Base-by-base conservation (phyloP, 1,140 invertebrate genomes). In the Orius laevigatus region DNA sequence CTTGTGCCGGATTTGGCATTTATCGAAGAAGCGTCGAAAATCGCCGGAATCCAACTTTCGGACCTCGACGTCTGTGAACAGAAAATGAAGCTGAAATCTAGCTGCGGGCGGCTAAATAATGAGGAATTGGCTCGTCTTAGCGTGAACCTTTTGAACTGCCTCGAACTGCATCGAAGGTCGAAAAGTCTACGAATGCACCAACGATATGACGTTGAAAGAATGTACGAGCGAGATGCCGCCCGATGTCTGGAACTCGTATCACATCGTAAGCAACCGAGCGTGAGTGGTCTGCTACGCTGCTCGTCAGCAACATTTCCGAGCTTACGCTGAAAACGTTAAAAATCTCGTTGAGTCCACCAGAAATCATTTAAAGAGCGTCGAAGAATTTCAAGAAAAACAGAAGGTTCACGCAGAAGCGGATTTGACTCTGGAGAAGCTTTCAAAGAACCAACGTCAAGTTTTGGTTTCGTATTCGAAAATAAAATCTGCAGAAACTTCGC, bases 161-260 rank as follows among this genome's bases (percentile, higher is more conserved):
- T 74, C 81, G 51, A 75, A 74, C 1, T 64, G 64, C 33, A 67
- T 70, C 6, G 78, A 81, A 58, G 72, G 74, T 0, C 62, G 78
- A 48, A 66, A 67, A 55, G 64, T 69, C 15, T 79, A 67, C 59
- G 66, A 68, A 2, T 81, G 79, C 51, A 71, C 69, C 1, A 65
- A 69, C 16, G 60, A 70, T 46, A 81, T 81, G 78, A 62, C 65
- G 9, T 53, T 77, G 34, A 66, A 63, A 56, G 71, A 77, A 42
- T 82, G 78, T 59, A 82, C 78, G 11, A 67, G 59, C 5, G 59
- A 67, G 12, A 82, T 82, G 77, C 75, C 79, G 61, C 58, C 70
- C 19, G 72, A 76, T 55, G 75, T 71, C 19, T 81, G 78, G 78
- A 81, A 79, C 61, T 70, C 73, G 5, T 82, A 81, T 58, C 76